These are phyloP conservation scores for Zaprionus lachaisei DNA, from an alignment of 1,140 invertebrate genomes.

Conservation along the genomic window DNA sequence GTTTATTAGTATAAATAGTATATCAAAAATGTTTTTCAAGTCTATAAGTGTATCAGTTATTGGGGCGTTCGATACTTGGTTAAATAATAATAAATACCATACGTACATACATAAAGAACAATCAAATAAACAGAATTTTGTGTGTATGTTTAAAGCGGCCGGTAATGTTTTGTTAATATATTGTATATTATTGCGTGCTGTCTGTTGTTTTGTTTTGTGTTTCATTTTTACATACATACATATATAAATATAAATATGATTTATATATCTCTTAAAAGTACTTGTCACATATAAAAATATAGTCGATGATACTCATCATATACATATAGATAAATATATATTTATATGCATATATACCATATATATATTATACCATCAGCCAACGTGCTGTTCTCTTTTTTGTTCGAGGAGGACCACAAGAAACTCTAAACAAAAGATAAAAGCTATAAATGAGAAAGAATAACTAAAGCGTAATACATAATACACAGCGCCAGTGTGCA, in stretches of 20 bases:
- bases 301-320: slow-evolving; percentile 62
- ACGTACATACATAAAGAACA: slow-evolving; percentile 52
- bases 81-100: slow-evolving; percentile 53
- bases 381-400: slow-evolving; percentile 49
- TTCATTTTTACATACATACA: slow-evolving; percentile 61
- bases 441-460: slow-evolving; percentile 67
- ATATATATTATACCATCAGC: slow-evolving; percentile 17
- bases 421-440: slow-evolving; percentile 56
- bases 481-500: slow-evolving; percentile 45
- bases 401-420: slow-evolving; percentile 37
- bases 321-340: slow-evolving; percentile 22
- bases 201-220: slow-evolving; percentile 38
- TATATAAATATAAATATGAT: slow-evolving; percentile 69
- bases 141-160: slow-evolving; percentile 33
- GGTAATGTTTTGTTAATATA: slow-evolving; percentile 45
- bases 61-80: slow-evolving; percentile 52
- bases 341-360: neutral
- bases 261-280: slow-evolving; percentile 73
- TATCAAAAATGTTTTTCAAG: slow-evolving; percentile 81
- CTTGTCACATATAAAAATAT: slow-evolving; percentile 81
- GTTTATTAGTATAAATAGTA: slow-evolving; percentile 79
- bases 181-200: slow-evolving; percentile 52
- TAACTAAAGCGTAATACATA: slow-evolving; percentile 73
- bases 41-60: slow-evolving; percentile 81
- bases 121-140: slow-evolving; percentile 58